These are phyloP conservation scores for Plebejus argus DNA, from an alignment of 2,888 invertebrate genomes.

Conservation along the genomic window DNA sequence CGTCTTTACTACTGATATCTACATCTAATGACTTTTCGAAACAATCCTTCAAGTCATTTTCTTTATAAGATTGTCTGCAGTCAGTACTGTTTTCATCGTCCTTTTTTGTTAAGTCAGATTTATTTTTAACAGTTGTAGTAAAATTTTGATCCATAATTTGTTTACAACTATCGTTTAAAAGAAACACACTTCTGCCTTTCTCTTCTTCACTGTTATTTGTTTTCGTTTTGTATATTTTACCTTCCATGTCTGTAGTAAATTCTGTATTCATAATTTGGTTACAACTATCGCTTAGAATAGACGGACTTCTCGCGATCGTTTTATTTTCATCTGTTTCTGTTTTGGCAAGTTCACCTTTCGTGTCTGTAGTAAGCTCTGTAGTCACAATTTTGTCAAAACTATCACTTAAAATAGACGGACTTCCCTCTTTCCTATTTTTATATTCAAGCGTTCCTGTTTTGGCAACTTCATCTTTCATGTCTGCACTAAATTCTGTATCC, in stretches of 20 bases:
- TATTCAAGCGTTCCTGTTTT: not conserved
- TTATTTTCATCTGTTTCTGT: not conserved
- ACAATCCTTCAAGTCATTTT: not conserved
- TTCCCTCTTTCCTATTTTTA: not conserved
- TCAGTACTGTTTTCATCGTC: not conserved
- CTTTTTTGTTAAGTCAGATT: not conserved
- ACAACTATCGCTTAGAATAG: not conserved
- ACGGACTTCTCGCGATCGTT: not conserved
- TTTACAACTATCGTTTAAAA: not conserved
- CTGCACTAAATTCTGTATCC: not conserved
- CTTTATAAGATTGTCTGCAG: not conserved
- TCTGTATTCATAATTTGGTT: not conserved
- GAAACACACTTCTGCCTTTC: not conserved
- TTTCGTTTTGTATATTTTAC: not conserved
- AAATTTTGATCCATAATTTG: not conserved
- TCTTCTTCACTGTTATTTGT: not conserved
- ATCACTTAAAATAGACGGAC: not conserved
- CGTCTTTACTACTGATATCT: not conserved
- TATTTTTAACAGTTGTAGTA: not conserved
- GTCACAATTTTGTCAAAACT: not conserved
- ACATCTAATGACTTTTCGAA: not conserved
- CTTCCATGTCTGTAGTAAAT: not conserved
- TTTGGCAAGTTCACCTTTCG: not conserved
- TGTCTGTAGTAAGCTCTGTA: not conserved
- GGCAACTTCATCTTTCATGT: not conserved